Evolutionary conservation across 2,888 invertebrate species (phyloP), one percentile per base, ranked within the genome.

Genomic region (Julus scanicus): DNA sequence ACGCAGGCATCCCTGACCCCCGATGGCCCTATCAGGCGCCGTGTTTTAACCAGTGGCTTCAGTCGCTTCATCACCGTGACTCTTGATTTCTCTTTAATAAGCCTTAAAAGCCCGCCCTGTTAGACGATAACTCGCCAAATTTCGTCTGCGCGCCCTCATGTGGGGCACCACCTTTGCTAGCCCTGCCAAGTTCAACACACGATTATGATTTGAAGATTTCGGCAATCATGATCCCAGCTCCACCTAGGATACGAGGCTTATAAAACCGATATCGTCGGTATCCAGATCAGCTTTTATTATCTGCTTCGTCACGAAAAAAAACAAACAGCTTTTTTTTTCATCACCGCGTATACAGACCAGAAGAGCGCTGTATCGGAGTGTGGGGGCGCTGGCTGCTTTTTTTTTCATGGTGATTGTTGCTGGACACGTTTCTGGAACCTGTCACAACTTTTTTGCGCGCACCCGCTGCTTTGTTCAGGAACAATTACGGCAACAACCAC

Each of bases 61-160:
- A 53, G 53, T 53, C 53, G 53, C 44, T n/a, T 71, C 29, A 71
- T 71, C 71, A 71, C 71, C 71, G 29, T 71, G 71, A 71, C 71
- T 71, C 71, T 71, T 29, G 71, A 71, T 71, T 71, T 71, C 71
- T 71, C 71, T 71, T 71, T 71, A 71, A 71, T 71, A 71, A 71
- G 71, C 71, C 71, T 71, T 71, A 71, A 71, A 71, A 71, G 71
- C 71, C 71, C 71, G 71, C 71, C 71, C 71, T 71, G 71, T 71
- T 71, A 71, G 71, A 63, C 63, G 63, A 63, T 63, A 63, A 63
- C 63, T 29, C 71, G 71, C 71, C 15, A 53, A 53, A 53, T 53
- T 53, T 53, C 15, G 53, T 17, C 53, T 15, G 53, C 53, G 53
- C 17, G 44, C 8, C 44, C 44, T 44, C 44, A 63, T 63, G 57